A percentile compares a stretch with the other conserved stretches of the same genome.
Evolutionary conservation across 2,113 vertebrate genomes (phyloP).

Genomic region (Eira barbara): DNA sequence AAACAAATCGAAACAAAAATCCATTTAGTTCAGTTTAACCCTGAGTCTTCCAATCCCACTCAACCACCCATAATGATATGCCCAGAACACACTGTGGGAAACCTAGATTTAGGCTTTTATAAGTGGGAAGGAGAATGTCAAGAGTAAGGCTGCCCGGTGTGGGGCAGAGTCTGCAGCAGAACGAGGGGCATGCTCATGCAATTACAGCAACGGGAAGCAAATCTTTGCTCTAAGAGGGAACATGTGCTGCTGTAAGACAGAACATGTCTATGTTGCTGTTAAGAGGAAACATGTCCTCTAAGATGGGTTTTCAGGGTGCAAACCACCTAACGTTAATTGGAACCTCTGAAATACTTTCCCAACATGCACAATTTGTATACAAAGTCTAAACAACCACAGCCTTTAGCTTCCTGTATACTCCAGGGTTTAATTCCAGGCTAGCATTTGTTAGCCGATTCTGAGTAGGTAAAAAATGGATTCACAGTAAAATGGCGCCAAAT

Average conservation of each 20-base stretch:
- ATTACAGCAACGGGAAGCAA: background rate
- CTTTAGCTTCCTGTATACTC: background rate
- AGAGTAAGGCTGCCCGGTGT: background rate
- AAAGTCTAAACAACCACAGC: background rate
- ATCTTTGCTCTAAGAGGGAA: background rate
- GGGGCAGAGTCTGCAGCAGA: background rate
- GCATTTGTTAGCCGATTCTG: slow-evolving; percentile 23
- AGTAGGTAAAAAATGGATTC: slow-evolving; percentile 35
- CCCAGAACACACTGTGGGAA: background rate
- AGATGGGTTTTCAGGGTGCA: background rate
- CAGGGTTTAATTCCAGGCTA: slow-evolving; percentile 22
- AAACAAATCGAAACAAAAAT: background rate
- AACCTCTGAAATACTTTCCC: background rate
- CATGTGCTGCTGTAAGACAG: background rate
- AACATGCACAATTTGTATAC: background rate
- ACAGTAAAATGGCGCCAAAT: slow-evolving; percentile 32
- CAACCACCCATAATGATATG: background rate
- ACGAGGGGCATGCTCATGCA: accelerated
- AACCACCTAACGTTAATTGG: background rate
- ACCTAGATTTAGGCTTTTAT: background rate
- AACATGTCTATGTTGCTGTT: background rate
- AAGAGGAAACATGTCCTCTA: background rate
- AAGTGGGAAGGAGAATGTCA: background rate
- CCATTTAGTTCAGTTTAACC: background rate
- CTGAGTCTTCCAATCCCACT: background rate